phyloP scores from a whole-genome alignment of 2,888 invertebrate genomes.

The Caenorhabditis angaria region DNA sequence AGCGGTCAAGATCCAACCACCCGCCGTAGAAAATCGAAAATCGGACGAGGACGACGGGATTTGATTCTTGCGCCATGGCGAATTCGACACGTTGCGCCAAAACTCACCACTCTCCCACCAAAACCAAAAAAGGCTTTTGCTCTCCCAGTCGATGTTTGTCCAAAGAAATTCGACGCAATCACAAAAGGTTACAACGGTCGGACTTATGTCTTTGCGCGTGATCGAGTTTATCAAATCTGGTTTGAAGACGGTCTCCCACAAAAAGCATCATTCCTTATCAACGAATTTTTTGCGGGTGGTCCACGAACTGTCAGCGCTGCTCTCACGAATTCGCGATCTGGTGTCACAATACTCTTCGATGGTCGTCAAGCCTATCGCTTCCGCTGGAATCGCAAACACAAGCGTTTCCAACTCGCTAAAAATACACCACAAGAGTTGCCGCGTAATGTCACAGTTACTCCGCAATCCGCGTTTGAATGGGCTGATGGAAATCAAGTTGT shows the following conservation, averaged over 20 bases:
- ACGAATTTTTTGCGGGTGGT: constrained; percentile 62
- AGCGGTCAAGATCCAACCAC: constrained; percentile 46
- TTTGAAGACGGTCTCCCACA: constrained; percentile 63
- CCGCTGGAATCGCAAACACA: constrained; percentile 63
- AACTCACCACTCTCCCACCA: constrained; percentile 12
- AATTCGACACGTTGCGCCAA: constrained; percentile 38
- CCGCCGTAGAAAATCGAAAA: constrained; percentile 29
- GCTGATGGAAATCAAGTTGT: constrained; percentile 66
- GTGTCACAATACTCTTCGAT: constrained; percentile 62
- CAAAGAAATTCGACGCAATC: constrained; percentile 62
- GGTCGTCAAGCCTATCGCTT: constrained; percentile 61
- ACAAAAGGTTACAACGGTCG: constrained; percentile 65
- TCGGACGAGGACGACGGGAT: constrained; percentile 38
- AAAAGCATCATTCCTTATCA: constrained; percentile 58
- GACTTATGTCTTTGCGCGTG: constrained; percentile 64
- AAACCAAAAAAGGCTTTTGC: constrained; percentile 45
- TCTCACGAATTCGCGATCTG: constrained; percentile 62
- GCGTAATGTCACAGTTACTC: constrained; percentile 60
- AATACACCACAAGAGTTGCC: constrained; percentile 62
- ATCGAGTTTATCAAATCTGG: constrained; percentile 66
- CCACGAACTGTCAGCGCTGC: constrained; percentile 65
- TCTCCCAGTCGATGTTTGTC: constrained; percentile 56
- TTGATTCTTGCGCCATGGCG: constrained; percentile 52
- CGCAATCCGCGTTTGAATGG: constrained; percentile 67
- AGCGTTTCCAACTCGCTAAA: constrained; percentile 60